These are phyloP conservation scores for Malachius bipustulatus DNA, from an alignment of 2,888 invertebrate genomes.

Conservation along the genomic window DNA sequence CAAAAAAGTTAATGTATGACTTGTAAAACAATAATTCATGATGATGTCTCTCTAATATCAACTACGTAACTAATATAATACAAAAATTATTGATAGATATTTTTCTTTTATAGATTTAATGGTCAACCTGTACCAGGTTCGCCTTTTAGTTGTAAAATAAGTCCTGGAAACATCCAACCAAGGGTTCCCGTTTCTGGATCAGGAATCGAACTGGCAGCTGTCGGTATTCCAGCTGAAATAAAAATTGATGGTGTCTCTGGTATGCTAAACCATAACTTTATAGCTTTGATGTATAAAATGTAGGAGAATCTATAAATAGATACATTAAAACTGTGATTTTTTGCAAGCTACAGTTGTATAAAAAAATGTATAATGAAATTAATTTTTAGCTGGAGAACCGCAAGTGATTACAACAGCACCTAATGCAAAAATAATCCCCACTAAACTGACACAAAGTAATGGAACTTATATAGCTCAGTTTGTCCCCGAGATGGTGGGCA, in stretches of 20 bases:
- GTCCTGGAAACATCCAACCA: slow-evolving; percentile 48
- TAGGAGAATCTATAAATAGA: not conserved
- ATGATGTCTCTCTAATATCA: too few relatives aligned
- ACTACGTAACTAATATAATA: too few relatives aligned
- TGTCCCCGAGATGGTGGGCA: slow-evolving; percentile 75
- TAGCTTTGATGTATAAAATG: not conserved
- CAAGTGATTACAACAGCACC: slow-evolving; percentile 70
- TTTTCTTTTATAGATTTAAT: too few relatives aligned
- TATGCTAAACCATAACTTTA: slow-evolving; percentile 16
- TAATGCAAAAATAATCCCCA: slow-evolving; percentile 66
- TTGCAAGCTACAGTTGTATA: not conserved
- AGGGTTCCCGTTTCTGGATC: slow-evolving; percentile 51
- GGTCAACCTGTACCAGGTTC: slow-evolving; percentile 74
- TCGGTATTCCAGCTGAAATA: slow-evolving; percentile 50
- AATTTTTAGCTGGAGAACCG: slow-evolving; percentile 45
- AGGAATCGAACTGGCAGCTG: slow-evolving; percentile 57
- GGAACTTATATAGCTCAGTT: slow-evolving; percentile 69
- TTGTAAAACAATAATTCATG: too few relatives aligned
- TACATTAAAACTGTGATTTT: not conserved
- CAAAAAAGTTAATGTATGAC: not conserved
- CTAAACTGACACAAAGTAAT: slow-evolving; percentile 52
- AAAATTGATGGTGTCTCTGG: slow-evolving; percentile 44
- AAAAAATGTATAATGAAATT: not conserved
- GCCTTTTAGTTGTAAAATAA: slow-evolving; percentile 84
- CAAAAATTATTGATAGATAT: too few relatives aligned